Conservation (phyloP, 2,113 vertebrate genomes). For the Scolopax mira region DNA sequence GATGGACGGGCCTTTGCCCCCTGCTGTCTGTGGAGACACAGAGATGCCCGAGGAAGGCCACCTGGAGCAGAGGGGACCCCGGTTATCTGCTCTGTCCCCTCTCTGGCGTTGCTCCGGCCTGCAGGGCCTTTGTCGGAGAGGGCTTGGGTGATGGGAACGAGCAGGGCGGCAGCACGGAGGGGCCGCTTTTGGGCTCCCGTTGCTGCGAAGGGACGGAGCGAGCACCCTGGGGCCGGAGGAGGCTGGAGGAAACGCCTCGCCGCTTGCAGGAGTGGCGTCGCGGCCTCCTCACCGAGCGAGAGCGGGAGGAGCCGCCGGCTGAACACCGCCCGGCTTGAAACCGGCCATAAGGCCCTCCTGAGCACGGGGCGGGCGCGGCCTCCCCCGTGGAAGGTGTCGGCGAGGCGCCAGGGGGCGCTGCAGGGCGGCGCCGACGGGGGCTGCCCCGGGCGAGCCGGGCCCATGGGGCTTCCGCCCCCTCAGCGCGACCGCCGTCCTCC, state of each 20-base stretch:
- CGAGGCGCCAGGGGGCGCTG: background rate
- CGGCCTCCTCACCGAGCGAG: rapidly evolving
- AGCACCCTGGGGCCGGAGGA: background rate
- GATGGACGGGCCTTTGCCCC: background rate
- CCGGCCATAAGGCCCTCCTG: no score
- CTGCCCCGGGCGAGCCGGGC: no score
- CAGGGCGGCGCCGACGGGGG: background rate
- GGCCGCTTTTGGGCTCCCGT: rapidly evolving
- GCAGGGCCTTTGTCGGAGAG: no score
- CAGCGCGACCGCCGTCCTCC: background rate
- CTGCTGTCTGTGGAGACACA: background rate
- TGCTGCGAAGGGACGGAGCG: rapidly evolving
- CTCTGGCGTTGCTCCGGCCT: background rate
- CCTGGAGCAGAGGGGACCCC: background rate
- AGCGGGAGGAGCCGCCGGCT: background rate
- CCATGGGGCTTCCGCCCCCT: no score
- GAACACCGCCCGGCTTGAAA: no score
- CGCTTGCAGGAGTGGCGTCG: background rate
- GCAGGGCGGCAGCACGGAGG: rapidly evolving
- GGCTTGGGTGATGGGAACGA: rapidly evolving
- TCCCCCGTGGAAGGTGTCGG: background rate
- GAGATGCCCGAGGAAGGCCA: background rate
- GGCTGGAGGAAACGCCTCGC: background rate
- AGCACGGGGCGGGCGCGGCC: background rate
- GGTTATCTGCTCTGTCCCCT: background rate